Percentiles rank a stretch among this genome's conserved stretches.
Conservation (phyloP, 1,140 invertebrate genomes). For the Nephila pilipes region DNA sequence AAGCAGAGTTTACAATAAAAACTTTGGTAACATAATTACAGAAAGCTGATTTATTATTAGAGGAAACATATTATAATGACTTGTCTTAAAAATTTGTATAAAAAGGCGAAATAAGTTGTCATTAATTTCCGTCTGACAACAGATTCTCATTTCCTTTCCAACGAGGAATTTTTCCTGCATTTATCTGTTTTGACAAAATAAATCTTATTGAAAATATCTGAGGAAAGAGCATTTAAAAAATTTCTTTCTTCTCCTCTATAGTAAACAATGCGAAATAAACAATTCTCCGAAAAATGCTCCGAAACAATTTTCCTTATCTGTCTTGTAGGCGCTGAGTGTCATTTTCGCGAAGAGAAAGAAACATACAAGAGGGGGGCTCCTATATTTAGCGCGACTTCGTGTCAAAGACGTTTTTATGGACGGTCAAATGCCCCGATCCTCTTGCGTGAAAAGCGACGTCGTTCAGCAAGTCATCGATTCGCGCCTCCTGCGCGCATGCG, state of each 20-base stretch:
- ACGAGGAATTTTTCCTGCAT: neutral
- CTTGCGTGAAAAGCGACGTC: neutral
- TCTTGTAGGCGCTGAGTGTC: neutral
- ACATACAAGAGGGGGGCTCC: neutral
- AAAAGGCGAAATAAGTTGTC: no score
- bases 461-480: conserved; percentile 64
- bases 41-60: no score
- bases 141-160: neutral
- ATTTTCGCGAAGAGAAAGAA: neutral
- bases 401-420: conserved; percentile 42
- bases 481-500: neutral
- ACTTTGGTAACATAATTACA: no score
- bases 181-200: neutral
- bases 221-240: neutral
- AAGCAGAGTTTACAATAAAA: no score
- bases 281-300: no score
- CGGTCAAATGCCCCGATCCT: conserved; percentile 27
- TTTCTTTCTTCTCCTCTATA: neutral
- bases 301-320: conserved; percentile 2
- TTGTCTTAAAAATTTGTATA: no score
- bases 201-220: neutral
- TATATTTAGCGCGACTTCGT: conserved; percentile 8
- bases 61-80: no score
- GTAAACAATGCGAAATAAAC: conserved; percentile 6
- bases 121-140: no score